These are phyloP conservation scores for Pseudolycoriella hygida DNA, from an alignment of 2,888 invertebrate species.

Conservation along the genomic window DNA sequence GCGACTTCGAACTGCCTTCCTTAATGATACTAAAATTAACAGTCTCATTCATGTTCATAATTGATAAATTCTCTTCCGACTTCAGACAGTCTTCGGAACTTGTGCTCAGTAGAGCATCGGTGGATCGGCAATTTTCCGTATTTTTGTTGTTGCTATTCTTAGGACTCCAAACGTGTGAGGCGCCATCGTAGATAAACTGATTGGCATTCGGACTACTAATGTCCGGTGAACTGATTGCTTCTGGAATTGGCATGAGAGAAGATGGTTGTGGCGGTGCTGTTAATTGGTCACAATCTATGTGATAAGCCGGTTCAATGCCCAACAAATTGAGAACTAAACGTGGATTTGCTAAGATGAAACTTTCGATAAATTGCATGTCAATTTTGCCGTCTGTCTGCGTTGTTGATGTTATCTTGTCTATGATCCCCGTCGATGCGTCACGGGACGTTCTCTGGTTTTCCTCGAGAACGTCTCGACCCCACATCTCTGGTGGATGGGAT, in stretches of 20 bases:
- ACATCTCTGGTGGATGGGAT: conserved; percentile 72
- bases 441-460: not conserved
- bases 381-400: conserved; percentile 26
- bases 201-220: conserved; percentile 1
- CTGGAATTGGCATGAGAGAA: conserved; percentile 6
- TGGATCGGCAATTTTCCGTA: conserved; percentile 21
- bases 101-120: conserved; percentile 15
- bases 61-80: conserved; percentile 5
- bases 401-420: conserved; percentile 14
- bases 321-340: conserved; percentile 52
- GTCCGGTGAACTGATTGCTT: conserved; percentile 4
- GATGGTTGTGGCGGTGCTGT: not conserved
- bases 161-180: not conserved
- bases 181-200: not conserved
- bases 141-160: conserved; percentile 11
- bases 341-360: conserved; percentile 48
- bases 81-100: conserved; percentile 3
- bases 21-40: conserved; percentile 1
- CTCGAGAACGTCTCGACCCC: conserved; percentile 43
- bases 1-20: not conserved
- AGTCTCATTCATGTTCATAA: not conserved
- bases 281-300: conserved; percentile 8
- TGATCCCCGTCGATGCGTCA: not conserved
- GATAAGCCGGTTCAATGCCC: conserved; percentile 45
- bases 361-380: conserved; percentile 25